Evolutionary conservation across 1,140 invertebrate species (phyloP).

Genomic region (Leptopilina boulardi): DNA sequence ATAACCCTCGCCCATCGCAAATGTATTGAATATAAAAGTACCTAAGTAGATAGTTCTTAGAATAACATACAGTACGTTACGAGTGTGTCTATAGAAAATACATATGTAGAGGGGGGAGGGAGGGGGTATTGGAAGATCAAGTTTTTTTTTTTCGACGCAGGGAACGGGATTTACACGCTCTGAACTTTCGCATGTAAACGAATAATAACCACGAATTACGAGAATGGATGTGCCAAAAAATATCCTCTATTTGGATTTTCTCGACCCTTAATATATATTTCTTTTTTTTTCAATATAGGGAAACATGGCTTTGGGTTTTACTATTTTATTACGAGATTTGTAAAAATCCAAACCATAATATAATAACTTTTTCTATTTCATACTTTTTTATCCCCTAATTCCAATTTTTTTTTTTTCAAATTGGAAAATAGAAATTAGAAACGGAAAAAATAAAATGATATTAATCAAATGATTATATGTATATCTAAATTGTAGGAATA

Average conservation of each 20-base stretch:
- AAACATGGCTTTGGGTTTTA: constrained; percentile 54
- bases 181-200: constrained; percentile 57
- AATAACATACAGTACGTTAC: constrained; percentile 64
- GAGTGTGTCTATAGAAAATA: constrained; percentile 34
- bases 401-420: no score
- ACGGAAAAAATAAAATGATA: no score
- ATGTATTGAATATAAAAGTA: constrained; percentile 76
- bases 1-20: constrained; percentile 62
- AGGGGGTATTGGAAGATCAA: not conserved
- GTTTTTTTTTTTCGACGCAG: constrained; percentile 39
- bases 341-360: not conserved
- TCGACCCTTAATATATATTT: constrained; percentile 44
- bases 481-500: not conserved
- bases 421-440: no score
- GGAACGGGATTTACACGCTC: not conserved
- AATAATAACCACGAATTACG: constrained; percentile 72
- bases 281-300: constrained; percentile 41
- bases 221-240: constrained; percentile 45
- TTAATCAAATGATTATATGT: no score
- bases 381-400: no score
- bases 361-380: no score
- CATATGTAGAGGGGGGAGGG: not conserved
- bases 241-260: constrained; percentile 38
- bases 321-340: constrained; percentile 54
- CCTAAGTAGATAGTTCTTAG: constrained; percentile 69